Evolutionary conservation across 2,888 invertebrate genomes (phyloP).

Genomic region (Belgica antarctica): DNA sequence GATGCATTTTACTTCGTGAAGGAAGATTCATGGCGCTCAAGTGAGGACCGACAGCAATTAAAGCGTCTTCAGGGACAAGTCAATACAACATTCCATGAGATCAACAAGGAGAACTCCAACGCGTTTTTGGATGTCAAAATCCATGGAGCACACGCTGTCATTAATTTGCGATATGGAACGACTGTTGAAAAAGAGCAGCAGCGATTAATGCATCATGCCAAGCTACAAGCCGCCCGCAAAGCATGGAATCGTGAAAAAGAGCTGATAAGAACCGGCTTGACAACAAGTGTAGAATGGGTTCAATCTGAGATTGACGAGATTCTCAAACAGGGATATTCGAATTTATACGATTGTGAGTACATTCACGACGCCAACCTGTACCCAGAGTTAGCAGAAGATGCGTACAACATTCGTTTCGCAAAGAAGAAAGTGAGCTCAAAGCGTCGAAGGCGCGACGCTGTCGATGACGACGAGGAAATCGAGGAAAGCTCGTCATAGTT

Average conservation of each 20-base stretch:
- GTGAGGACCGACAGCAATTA: conserved; percentile 82
- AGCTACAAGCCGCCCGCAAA: conserved; percentile 78
- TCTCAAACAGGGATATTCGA: conserved; percentile 75
- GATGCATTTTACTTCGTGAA: conserved; percentile 93
- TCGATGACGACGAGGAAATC: conserved; percentile 36
- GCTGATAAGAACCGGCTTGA: conserved; percentile 72
- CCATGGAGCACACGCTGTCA: conserved; percentile 83
- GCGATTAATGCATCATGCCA: conserved; percentile 86
- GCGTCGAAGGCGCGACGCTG: conserved; percentile 56
- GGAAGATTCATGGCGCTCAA: conserved; percentile 85
- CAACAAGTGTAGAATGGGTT: conserved; percentile 80
- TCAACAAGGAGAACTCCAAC: conserved; percentile 66
- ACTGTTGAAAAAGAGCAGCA: conserved; percentile 86
- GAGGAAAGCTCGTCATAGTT: conserved; percentile 18
- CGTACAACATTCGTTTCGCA: conserved; percentile 86
- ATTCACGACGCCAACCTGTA: conserved; percentile 85
- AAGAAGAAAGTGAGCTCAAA: conserved; percentile 74
- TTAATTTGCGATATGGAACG: conserved; percentile 93
- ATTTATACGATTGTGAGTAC: conserved; percentile 87
- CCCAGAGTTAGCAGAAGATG: conserved; percentile 93
- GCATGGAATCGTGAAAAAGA: conserved; percentile 93
- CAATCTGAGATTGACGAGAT: conserved; percentile 86
- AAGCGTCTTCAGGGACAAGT: conserved; percentile 87
- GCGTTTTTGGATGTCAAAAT: conserved; percentile 85
- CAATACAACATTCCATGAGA: conserved; percentile 88